Conservation (phyloP, 2,113 vertebrate species). For the Dryoscopus gambensis region DNA sequence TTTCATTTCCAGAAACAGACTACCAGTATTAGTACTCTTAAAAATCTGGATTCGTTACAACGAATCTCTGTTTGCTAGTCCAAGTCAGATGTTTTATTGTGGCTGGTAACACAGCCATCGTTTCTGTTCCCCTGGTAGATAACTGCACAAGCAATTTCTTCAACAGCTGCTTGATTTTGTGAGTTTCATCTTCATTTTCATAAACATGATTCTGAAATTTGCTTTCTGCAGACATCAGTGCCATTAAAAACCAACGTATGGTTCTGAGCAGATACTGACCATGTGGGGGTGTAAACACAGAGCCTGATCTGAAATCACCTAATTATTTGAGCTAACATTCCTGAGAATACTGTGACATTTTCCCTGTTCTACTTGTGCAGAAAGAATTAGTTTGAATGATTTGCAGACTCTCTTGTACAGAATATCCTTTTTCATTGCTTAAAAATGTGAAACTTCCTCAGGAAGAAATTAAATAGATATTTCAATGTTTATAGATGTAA, state of each 20-base stretch:
- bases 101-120: neutral
- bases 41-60: neutral
- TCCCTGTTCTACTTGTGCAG: slow-evolving; percentile 29
- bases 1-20: neutral
- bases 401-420: slow-evolving; percentile 65
- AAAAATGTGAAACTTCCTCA: slow-evolving; percentile 74
- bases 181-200: neutral
- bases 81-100: neutral
- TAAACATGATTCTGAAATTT: neutral
- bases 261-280: neutral
- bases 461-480: slow-evolving; percentile 74
- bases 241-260: neutral
- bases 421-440: slow-evolving; percentile 67
- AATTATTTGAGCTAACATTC: slow-evolving; percentile 2
- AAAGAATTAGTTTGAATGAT: slow-evolving; percentile 19
- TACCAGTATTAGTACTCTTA: neutral
- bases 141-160: neutral
- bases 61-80: neutral
- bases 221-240: neutral
- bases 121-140: neutral
- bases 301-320: neutral
- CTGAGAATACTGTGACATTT: slow-evolving; percentile 47
- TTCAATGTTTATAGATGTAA: slow-evolving; percentile 75
- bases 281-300: neutral
- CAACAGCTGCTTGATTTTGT: neutral